These are phyloP conservation scores for Merluccius polli DNA, from an alignment of 2,797 vertebrate species.

Conservation along the genomic window DNA sequence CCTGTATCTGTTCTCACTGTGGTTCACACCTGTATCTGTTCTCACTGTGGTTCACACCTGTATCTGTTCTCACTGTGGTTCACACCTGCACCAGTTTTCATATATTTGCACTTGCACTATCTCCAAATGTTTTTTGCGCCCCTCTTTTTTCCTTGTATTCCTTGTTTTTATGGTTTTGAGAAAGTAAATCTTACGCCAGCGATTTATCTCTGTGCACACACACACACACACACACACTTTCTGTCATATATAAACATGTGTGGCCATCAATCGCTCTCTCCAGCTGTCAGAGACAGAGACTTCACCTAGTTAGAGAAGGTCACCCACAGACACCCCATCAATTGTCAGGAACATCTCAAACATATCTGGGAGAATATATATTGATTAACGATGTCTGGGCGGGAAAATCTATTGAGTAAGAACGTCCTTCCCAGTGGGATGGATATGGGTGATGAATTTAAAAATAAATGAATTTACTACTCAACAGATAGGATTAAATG, in stretches of 20 bases:
- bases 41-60: background rate
- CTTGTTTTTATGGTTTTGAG: background rate
- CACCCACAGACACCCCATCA: constrained; percentile 34
- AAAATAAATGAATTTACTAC: background rate
- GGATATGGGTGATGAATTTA: no score
- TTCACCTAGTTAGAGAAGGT: constrained; percentile 53
- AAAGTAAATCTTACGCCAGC: constrained; percentile 48
- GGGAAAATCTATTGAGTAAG: background rate
- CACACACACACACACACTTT: background rate
- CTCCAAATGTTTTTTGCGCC: constrained; percentile 6
- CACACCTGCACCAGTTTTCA: constrained; percentile 24
- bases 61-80: constrained; percentile 25
- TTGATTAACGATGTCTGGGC: background rate
- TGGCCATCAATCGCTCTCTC: background rate
- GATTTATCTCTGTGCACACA: background rate
- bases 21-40: constrained; percentile 7
- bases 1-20: no score
- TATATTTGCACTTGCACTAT: constrained; percentile 24
- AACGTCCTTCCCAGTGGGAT: background rate
- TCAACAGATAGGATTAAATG: background rate
- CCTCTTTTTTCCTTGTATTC: background rate
- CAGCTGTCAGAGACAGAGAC: constrained; percentile 28
- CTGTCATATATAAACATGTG: background rate
- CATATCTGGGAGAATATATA: constrained; percentile 38
- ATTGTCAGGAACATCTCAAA: constrained; percentile 37